These are phyloP conservation scores for Bambusicola thoracicus DNA, from an alignment of 2,113 vertebrate species.

Conservation along the genomic window DNA sequence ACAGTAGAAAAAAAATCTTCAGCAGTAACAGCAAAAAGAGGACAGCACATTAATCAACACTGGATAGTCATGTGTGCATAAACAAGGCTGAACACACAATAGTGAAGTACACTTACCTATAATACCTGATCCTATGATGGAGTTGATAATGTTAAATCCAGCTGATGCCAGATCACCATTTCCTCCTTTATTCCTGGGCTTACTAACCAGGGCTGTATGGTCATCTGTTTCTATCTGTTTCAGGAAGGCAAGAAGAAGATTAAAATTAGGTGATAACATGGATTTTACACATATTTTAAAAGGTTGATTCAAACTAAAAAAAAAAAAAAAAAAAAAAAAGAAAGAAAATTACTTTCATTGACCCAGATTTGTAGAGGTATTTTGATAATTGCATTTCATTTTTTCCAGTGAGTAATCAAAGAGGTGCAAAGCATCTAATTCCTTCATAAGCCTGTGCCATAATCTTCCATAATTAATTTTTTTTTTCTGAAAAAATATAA, in stretches of 20 bases:
- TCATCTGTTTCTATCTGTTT: constrained; percentile 77
- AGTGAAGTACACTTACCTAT: constrained; percentile 82
- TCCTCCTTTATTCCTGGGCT: constrained; percentile 53
- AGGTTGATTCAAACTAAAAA: neutral
- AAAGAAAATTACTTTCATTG: neutral
- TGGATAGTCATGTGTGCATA: neutral
- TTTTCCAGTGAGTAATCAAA: constrained; percentile 37
- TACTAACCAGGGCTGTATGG: constrained; percentile 74
- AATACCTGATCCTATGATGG: constrained; percentile 92
- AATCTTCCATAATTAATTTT: constrained; percentile 38
- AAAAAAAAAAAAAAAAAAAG: neutral
- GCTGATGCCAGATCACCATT: constrained; percentile 81
- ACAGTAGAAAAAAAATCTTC: neutral
- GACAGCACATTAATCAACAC: neutral
- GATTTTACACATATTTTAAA: neutral
- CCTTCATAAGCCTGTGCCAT: neutral
- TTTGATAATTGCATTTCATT: neutral
- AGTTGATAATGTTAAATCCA: constrained; percentile 94
- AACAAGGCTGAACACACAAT: neutral
- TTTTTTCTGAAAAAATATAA: neutral
- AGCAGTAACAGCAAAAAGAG: neutral
- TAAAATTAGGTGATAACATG: neutral
- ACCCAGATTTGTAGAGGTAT: neutral
- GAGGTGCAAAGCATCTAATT: neutral
- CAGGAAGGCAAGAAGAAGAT: constrained; percentile 6